Conservation (phyloP, 2,113 vertebrate species). For the Nyctereutes procyonoides region DNA sequence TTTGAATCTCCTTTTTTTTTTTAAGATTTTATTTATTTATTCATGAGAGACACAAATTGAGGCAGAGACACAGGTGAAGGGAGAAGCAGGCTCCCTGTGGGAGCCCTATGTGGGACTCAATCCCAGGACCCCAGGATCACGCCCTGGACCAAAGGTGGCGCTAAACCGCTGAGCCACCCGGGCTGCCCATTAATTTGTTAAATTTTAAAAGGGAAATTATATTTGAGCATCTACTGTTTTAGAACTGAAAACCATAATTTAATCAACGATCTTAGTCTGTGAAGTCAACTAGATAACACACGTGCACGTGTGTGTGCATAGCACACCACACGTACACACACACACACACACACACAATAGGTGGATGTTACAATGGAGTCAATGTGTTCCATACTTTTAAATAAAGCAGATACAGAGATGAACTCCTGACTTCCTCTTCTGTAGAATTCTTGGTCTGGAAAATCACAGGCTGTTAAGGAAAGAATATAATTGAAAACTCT, state of each 20-base stretch:
- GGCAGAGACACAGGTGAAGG: too few relatives aligned
- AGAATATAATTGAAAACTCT: conserved; percentile 24
- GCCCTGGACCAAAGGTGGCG: too few relatives aligned
- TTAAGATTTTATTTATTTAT: too few relatives aligned
- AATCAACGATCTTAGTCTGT: neutral
- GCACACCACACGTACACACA: neutral
- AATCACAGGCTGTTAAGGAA: conserved; percentile 34
- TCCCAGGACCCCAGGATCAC: too few relatives aligned
- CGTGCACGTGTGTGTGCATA: neutral
- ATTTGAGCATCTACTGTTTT: neutral
- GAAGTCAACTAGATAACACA: neutral
- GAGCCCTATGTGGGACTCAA: too few relatives aligned
- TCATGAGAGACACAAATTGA: too few relatives aligned
- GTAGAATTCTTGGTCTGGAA: conserved; percentile 40
- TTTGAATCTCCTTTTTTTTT: too few relatives aligned
- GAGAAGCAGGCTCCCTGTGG: too few relatives aligned
- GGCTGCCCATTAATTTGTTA: neutral
- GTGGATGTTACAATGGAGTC: neutral
- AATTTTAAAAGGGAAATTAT: neutral
- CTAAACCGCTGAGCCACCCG: too few relatives aligned
- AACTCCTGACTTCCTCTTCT: neutral
- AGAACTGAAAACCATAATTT: conserved; percentile 17
- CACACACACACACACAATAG: neutral
- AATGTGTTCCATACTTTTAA: neutral
- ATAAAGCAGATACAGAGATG: neutral